Conservation (phyloP, 2,113 vertebrate genomes). For the Piprites chloris region DNA sequence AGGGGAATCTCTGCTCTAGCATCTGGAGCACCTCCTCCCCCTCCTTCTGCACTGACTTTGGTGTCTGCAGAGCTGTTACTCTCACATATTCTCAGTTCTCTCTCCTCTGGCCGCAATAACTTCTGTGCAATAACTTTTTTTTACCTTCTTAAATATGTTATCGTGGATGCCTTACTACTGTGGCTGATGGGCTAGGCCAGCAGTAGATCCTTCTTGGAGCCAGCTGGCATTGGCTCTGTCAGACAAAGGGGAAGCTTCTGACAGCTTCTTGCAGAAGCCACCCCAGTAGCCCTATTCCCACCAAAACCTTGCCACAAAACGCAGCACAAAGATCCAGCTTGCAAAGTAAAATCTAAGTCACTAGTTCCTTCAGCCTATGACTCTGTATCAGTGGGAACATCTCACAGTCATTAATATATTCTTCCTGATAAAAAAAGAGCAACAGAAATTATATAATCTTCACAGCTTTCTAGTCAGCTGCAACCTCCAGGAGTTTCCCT, state of each 20-base stretch:
- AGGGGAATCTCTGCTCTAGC: background rate
- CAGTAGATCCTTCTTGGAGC: background rate
- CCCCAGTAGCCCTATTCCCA: background rate
- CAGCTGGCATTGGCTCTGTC: background rate
- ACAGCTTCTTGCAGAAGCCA: background rate
- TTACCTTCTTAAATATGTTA: background rate
- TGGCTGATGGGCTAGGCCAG: background rate
- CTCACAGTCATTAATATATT: background rate
- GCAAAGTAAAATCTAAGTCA: background rate
- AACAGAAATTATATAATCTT: background rate
- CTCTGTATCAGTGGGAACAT: background rate
- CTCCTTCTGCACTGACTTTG: background rate
- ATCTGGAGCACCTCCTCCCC: background rate
- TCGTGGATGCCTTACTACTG: accelerated
- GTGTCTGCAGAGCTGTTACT: background rate
- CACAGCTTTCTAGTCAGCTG: background rate
- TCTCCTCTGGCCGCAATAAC: background rate
- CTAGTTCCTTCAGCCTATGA: background rate
- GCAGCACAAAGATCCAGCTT: background rate
- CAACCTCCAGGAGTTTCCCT: background rate
- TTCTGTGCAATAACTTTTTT: too few species aligned
- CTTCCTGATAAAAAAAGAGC: background rate
- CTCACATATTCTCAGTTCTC: background rate
- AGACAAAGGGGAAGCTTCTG: background rate
- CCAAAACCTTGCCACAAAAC: background rate